Evolutionary conservation across 2,113 vertebrate species (phyloP).

Genomic region (Columbina picui): DNA sequence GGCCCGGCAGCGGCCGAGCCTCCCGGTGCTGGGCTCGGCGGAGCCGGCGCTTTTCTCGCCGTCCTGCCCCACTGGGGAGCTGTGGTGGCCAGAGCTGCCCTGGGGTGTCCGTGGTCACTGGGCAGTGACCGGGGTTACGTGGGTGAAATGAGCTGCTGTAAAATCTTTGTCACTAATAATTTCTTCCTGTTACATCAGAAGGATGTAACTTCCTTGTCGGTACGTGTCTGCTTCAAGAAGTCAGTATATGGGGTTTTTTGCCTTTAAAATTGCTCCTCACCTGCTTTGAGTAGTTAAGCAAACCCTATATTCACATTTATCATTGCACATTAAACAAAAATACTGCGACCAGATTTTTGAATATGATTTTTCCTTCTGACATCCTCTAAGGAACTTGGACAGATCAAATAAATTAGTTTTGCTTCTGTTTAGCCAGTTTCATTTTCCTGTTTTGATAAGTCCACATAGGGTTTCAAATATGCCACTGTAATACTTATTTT

Average conservation of each 20-base stretch:
- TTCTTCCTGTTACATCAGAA: not conserved
- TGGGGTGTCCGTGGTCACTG: accelerated
- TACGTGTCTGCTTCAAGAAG: not conserved
- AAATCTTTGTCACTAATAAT: accelerated
- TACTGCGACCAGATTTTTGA: not conserved
- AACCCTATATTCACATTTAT: accelerated
- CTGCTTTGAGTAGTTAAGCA: not conserved
- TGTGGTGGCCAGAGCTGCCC: accelerated
- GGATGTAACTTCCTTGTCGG: not conserved
- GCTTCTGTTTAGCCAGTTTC: not conserved
- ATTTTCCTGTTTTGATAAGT: not conserved
- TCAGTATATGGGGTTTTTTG: accelerated
- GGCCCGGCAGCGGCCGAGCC: no score
- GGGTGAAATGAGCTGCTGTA: not conserved
- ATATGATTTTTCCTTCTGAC: not conserved
- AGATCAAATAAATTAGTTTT: not conserved
- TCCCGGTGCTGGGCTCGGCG: not conserved
- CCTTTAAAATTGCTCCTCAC: not conserved
- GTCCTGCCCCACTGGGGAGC: accelerated
- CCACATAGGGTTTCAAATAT: accelerated
- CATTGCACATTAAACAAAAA: not conserved
- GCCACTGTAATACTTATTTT: not conserved
- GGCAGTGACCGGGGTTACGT: accelerated
- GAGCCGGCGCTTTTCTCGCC: no score
- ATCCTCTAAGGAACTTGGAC: not conserved